These are phyloP conservation scores for Aplocera efformata DNA, from an alignment of 2,888 invertebrate species.

Conservation along the genomic window DNA sequence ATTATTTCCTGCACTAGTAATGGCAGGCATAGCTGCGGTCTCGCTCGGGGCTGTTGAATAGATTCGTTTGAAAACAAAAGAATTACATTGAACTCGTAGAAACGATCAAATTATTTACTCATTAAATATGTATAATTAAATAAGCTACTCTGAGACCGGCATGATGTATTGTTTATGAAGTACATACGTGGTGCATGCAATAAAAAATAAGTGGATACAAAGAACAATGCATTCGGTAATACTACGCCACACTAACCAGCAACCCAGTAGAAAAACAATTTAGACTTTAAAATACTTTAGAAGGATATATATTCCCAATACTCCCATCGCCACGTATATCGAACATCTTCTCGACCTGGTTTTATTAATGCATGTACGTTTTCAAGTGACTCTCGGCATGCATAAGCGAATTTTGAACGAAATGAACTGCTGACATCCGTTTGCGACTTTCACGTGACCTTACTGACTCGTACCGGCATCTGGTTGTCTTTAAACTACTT, in stretches of 20 bases:
- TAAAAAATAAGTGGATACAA: constrained; percentile 7
- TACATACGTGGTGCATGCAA: constrained; percentile 3
- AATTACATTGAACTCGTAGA: constrained; percentile 12
- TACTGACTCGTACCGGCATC: constrained; percentile 19
- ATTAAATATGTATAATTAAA: background rate
- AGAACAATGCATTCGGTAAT: background rate
- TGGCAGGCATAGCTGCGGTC: constrained; percentile 13
- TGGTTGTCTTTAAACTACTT: constrained; percentile 26
- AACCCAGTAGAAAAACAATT: too few relatives aligned
- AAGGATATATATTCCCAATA: too few relatives aligned
- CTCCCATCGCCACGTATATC: constrained; percentile 4
- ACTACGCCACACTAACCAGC: background rate
- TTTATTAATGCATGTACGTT: constrained; percentile 47
- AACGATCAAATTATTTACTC: constrained; percentile 15
- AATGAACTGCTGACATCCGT: constrained; percentile 41
- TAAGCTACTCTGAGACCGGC: constrained; percentile 5
- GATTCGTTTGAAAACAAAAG: constrained; percentile 18
- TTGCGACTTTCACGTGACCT: constrained; percentile 50
- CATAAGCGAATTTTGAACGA: constrained; percentile 50
- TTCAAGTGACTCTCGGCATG: constrained; percentile 33
- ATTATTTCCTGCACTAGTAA: constrained; percentile 29
- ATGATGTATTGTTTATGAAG: constrained; percentile 4
- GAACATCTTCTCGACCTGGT: constrained; percentile 53
- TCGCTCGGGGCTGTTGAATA: constrained; percentile 30
- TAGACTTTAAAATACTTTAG: too few relatives aligned